Conservation (phyloP, 2,797 vertebrate genomes). For the Ptychobarbus kaznakovi region DNA sequence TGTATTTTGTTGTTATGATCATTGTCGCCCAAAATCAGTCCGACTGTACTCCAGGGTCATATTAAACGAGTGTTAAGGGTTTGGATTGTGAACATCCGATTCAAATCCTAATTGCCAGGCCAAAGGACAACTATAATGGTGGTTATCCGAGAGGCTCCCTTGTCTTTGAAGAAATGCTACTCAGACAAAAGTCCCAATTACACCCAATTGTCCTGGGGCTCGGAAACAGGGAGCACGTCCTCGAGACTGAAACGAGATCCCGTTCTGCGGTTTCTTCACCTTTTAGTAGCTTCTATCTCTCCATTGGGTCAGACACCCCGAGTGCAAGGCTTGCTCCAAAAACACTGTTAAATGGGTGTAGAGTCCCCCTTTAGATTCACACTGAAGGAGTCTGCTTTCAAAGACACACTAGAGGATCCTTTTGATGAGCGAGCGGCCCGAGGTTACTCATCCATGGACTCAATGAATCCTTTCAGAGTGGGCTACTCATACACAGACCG, state of each 20-base stretch:
- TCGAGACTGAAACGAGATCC: slow-evolving; percentile 73
- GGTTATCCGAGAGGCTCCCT: slow-evolving; percentile 75
- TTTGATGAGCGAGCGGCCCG: slow-evolving; percentile 55
- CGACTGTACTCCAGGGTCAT: slow-evolving; percentile 28
- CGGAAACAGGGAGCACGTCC: slow-evolving; percentile 49
- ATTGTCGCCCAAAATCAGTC: not conserved
- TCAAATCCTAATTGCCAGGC: slow-evolving; percentile 68
- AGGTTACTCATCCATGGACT: slow-evolving; percentile 62
- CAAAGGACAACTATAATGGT: slow-evolving; percentile 66
- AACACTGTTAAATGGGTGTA: slow-evolving; percentile 57
- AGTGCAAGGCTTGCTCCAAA: slow-evolving; percentile 56
- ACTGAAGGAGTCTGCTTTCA: slow-evolving; percentile 59
- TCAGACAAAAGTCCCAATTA: slow-evolving; percentile 76
- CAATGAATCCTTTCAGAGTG: slow-evolving; percentile 70
- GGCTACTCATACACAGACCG: slow-evolving; percentile 60
- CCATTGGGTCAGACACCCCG: slow-evolving; percentile 53
- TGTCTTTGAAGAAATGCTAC: slow-evolving; percentile 64
- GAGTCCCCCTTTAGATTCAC: slow-evolving; percentile 53
- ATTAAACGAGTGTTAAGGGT: slow-evolving; percentile 45
- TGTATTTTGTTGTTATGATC: not conserved
- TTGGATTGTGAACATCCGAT: slow-evolving; percentile 48
- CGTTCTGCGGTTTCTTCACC: slow-evolving; percentile 64
- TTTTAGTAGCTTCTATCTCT: slow-evolving; percentile 53
- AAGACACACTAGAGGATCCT: slow-evolving; percentile 56
- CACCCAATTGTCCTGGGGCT: slow-evolving; percentile 72